Percentiles rank a stretch among this genome's conserved stretches.
phyloP scores from a whole-genome alignment of 2,888 invertebrate species.

The Drosophila meridionalis region DNA sequence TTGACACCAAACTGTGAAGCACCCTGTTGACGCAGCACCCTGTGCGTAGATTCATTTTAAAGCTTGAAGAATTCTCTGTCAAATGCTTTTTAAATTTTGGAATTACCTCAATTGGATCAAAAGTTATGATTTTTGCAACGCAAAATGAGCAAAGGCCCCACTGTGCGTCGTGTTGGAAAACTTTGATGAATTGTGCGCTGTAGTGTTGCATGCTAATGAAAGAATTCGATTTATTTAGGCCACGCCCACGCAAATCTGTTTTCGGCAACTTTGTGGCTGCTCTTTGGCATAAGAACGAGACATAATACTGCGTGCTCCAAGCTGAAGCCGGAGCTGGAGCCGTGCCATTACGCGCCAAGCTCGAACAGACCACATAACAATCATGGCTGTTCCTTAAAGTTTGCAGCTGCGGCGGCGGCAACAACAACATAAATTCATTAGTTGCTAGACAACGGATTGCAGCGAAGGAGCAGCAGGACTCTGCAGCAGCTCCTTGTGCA shows the following conservation, averaged over 20 bases:
- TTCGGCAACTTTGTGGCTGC: constrained; percentile 42
- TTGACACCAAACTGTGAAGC: too few relatives aligned
- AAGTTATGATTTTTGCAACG: too few relatives aligned
- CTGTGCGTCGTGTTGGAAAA: constrained; percentile 28
- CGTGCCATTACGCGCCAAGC: background rate
- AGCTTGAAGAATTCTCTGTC: too few relatives aligned
- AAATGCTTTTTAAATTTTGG: too few relatives aligned
- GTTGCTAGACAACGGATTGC: constrained; percentile 63
- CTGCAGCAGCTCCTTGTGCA: constrained; percentile 7
- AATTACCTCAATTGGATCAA: too few relatives aligned
- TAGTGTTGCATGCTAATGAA: constrained; percentile 64
- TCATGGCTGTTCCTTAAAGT: constrained; percentile 67
- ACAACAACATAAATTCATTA: constrained; percentile 75
- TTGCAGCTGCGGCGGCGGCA: constrained; percentile 29
- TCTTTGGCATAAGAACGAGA: constrained; percentile 26
- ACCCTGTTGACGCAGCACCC: too few relatives aligned
- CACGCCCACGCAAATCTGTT: constrained; percentile 36
- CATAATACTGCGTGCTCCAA: constrained; percentile 19
- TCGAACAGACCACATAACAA: constrained; percentile 54
- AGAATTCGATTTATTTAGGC: constrained; percentile 56
- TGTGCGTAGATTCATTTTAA: too few relatives aligned
- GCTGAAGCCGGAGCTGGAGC: background rate
- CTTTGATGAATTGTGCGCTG: constrained; percentile 60
- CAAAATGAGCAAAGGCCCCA: too few relatives aligned
- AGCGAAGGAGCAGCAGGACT: constrained; percentile 15